Evolutionary conservation across 2,113 vertebrate genomes (phyloP), one percentile per base, ranked within the genome.

Genomic region (Pluvianellus socialis): DNA sequence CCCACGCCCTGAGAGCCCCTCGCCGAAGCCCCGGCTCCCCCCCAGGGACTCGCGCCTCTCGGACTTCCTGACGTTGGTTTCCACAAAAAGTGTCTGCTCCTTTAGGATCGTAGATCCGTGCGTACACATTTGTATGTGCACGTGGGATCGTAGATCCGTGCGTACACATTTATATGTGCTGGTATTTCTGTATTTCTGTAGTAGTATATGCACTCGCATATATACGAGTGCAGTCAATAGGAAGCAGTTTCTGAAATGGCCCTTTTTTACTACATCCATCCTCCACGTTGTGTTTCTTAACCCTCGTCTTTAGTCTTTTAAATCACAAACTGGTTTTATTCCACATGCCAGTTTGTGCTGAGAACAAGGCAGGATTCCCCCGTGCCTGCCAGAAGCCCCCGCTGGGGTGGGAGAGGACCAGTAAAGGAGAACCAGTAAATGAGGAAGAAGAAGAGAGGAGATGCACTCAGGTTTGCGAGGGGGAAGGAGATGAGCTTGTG

Each of bases 341-440:
- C 52, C n/a, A 13, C 0, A 0, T 17, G 19, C 20, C 26, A 2
- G 19, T 7, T 6, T 53, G 52, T 28, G 73, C 53, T 27, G 3
- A 56, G 59, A 42, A 40, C 26, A 4, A 9, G 40, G n/a, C 47
- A 5, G 73, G 20, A 7, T 65, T 9, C 3, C 24, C 35, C 50
- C 17, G 3, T 1, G 4, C 35, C 32, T 10, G 17, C 12, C 33
- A 12, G 44, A 26, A 27, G 49, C 14, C 49, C 8, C 4, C 4
- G 22, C 2, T 6, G 52, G n/a, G 47, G 45, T 14, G n/a, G n/a
- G 30, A 47, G 42, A 10, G 32, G 38, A 44, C 35, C 33, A 32
- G 7, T 30, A 21, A 49, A 23, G 23, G 49, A 24, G 49, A 38
- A 44, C 35, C 33, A 32, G 7, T 30, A 21, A 49, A 23, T 50